Base-by-base conservation (phyloP, 2,797 vertebrate genomes). In the Heliangelus exortis region DNA sequence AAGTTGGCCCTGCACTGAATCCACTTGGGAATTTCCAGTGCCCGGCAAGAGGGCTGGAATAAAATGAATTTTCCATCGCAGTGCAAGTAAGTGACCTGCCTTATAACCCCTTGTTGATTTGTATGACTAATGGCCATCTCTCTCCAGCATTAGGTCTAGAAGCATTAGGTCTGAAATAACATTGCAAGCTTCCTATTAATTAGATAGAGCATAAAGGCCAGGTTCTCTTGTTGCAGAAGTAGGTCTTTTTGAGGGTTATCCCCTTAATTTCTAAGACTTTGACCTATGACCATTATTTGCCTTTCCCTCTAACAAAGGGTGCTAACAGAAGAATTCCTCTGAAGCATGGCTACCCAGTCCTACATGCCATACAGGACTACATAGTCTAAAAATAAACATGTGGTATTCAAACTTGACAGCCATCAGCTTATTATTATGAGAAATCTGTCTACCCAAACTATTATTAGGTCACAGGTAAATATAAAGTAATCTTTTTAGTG, bases 31-130 rank as follows among this genome's bases (percentile, higher is more conserved):
- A 96, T 92, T 90, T 65, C 33, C 20, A n/a, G 34, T 36, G 33
- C 34, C 79, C 81, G 58, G 84, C 69, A 77, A 82, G 58, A 55
- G 29, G 12, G 48, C 31, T 78, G 69, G 55, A 91, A 80, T 33
- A 80, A 93, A 95, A 91, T n/a, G 28, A 41, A 25, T 93, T 91
- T 77, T 89, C 57, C 54, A 58, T 36, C 0, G 1, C 28, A 88
- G 85, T 34, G 47, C 47, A 75, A 78, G 62, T 61, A 22, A 5
- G 31, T 61, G 65, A 96, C 93, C 87, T 92, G 45, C 33, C 58
- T 87, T 84, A 26, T 92, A 77, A 94, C 75, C 80, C 61, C 85
- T 23, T 18, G 62, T 51, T 95, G 76, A 95, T 94, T 93, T 93
- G 41, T 90, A 58, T 69, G 62, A 73, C 74, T 96, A 94, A 91